These are phyloP conservation scores for Euclidia mi DNA, from an alignment of 2,888 invertebrate species.

Conservation along the genomic window DNA sequence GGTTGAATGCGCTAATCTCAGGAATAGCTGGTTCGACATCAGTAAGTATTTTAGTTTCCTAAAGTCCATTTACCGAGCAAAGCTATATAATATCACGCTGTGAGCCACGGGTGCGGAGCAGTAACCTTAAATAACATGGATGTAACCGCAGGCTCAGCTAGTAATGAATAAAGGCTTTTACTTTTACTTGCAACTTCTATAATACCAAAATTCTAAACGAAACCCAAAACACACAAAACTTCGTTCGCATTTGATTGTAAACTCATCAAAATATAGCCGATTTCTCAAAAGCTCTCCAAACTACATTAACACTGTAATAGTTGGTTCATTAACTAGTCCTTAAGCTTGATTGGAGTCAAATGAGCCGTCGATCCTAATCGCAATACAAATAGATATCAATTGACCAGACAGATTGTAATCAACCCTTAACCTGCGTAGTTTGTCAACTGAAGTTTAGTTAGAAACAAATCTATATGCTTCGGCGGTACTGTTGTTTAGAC, in stretches of 20 bases:
- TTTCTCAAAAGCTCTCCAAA: neutral
- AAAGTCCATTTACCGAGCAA: too few species aligned
- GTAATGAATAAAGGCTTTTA: too few species aligned
- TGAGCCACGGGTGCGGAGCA: too few species aligned
- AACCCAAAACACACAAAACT: too few species aligned
- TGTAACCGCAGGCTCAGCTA: too few species aligned
- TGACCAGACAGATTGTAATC: slow-evolving; percentile 49
- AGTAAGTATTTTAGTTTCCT: too few species aligned
- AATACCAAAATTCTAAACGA: too few species aligned
- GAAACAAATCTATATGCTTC: slow-evolving; percentile 20
- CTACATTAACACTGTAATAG: slow-evolving; percentile 3
- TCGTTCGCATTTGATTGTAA: neutral
- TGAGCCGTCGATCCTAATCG: slow-evolving; percentile 33
- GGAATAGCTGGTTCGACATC: too few species aligned
- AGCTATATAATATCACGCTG: too few species aligned
- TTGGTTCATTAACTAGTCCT: slow-evolving; percentile 10
- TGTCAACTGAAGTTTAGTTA: slow-evolving; percentile 47
- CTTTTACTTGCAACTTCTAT: too few species aligned
- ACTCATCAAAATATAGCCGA: slow-evolving; percentile 2
- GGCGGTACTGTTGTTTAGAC: slow-evolving; percentile 7
- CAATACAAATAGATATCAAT: slow-evolving; percentile 25
- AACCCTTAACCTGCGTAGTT: slow-evolving; percentile 36
- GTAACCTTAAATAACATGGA: too few species aligned
- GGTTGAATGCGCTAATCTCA: too few species aligned
- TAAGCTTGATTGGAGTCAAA: slow-evolving; percentile 38